phyloP scores from a whole-genome alignment of 2,113 vertebrate species.

The Oceanodroma tethys region DNA sequence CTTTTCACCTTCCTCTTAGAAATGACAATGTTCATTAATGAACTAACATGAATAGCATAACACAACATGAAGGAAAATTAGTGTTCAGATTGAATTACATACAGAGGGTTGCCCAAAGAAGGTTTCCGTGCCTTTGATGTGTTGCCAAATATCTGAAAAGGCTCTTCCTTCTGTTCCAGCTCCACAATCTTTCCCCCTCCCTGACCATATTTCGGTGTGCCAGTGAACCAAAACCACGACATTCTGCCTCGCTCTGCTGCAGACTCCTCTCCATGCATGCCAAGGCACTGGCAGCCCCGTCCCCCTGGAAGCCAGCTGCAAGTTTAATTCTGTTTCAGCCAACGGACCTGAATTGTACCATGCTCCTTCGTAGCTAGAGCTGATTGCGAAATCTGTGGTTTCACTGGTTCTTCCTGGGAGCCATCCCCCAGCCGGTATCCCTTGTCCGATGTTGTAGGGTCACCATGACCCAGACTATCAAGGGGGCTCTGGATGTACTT shows the following conservation, averaged over 20 bases:
- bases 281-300: rapidly evolving
- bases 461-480: not conserved
- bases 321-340: not conserved
- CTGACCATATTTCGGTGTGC: not conserved
- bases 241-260: not conserved
- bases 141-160: not conserved
- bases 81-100: not conserved
- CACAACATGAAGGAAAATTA: not conserved
- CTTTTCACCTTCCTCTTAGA: not conserved
- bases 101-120: not conserved
- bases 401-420: not conserved
- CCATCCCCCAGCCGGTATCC: rapidly evolving
- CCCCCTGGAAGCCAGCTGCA: not conserved
- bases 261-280: not conserved
- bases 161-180: not conserved
- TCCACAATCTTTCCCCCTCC: not conserved
- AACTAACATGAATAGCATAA: not conserved
- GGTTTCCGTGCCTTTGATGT: not conserved
- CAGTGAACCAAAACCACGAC: not conserved
- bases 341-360: rapidly evolving
- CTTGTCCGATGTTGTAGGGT: rapidly evolving
- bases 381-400: too few relatives aligned
- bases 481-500: too few relatives aligned
- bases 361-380: rapidly evolving
- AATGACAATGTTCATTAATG: not conserved